Base-by-base conservation (phyloP, 2,113 vertebrate species). In the Hypocryptadius cinnamomeus region DNA sequence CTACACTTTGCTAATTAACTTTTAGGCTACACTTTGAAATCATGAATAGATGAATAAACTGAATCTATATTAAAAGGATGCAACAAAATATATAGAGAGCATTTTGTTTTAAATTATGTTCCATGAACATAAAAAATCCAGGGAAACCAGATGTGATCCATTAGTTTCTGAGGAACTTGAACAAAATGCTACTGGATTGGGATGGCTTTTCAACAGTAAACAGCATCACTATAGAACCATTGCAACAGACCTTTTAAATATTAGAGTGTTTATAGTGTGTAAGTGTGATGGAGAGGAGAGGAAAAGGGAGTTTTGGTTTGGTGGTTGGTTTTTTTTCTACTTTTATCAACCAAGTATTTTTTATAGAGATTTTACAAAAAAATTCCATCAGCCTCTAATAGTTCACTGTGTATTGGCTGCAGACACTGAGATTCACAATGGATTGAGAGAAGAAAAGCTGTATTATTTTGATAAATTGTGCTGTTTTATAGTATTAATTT, bases 401-500 rank as follows among this genome's bases (percentile, higher is more conserved):
- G 53, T 48, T 88, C 47, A 50, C 23, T 0, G 0, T 22, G 15
- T 73, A 73, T 47, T 83, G 56, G 79, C 89, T 91, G 44, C 61
- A 91, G 89, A 89, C 54, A 30, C 39, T 44, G 45, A 63, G 47
- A 70, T 73, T 89, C 5, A 3, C 71, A 66, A 28, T 66, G 63
- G 39, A 79, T 85, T 87, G 21, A 57, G 85, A 93, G 63, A 89
- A 91, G 51, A 93, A 92, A 87, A 92, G 56, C 15, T 5, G 2
- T 70, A 79, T 91, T 95, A 93, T 93, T 94, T 84, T 94, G 91
- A 94, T 84, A 94, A 94, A 93, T 93, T 45, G 19, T 53, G 40
- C 79, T 71, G 57, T 9, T 95, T 91, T 88, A 45, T 78, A 91
- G 94, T 88, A 95, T 90, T 87, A 86, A 96, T 93, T 94, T 94